Base-by-base conservation (phyloP, 2,113 vertebrate species). In the Okapia johnstoni region DNA sequence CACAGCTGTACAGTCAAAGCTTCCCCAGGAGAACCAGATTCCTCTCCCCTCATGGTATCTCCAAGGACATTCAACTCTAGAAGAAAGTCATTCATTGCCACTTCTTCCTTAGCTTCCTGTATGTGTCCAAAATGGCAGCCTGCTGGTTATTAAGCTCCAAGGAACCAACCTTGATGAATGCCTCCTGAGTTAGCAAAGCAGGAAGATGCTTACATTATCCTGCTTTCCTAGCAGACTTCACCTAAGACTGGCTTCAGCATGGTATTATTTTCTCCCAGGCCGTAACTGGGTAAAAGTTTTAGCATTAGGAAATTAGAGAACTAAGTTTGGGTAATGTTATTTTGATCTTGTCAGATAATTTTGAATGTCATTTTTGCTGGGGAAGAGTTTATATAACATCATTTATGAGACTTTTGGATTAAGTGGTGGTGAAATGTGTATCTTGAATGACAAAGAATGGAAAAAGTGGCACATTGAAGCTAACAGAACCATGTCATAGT, bases 301-400 rank as follows among this genome's bases (percentile, higher is more conserved):
- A 88, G 19, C 66, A 7, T 95, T 90, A 77, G 58, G 33, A 93
- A 85, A 92, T 92, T 88, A 33, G 58, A 93, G 43, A 95, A 90
- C 61, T 28, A 50, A 87, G 21, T 81, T 98, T 96, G 50, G 70
- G 13, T 76, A 84, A 40, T 70, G 6, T 93, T 88, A 92, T 50
- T 79, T 70, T 95, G 63, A 23, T 84, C 79, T 25, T 96, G 28
- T 96, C 52, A 80, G 13, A 40, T 66, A 81, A 28, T n/a, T 73
- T 94, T 96, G 54, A 86, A 61, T 95, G 40, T 70, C 54, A 76
- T 46, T 95, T 95, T 83, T 91, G 33, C 83, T 83, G n/a, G 33
- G n/a, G 7, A 95, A 73, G 70, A 96, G 57, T 87, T 89, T n/a
- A 33, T 90, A 63, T 84, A 50, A 17, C 7, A 61, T 88, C 21